These are phyloP conservation scores for Crax fasciolata DNA, from an alignment of 2,797 vertebrate species.

Conservation along the genomic window DNA sequence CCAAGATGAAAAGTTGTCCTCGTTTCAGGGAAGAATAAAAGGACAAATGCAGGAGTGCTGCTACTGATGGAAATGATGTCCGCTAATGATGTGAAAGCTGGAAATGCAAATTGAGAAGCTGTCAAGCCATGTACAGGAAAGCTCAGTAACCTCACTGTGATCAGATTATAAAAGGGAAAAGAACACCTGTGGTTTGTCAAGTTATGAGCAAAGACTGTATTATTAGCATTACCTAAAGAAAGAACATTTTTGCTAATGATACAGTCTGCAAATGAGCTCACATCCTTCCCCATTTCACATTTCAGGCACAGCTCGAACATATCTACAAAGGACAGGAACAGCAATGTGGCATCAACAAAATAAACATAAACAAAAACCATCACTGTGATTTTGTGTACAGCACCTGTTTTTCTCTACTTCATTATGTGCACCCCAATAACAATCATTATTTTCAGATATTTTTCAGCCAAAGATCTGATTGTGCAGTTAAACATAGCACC, in stretches of 20 bases:
- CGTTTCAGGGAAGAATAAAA: conserved; percentile 16
- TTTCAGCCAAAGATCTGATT: background rate
- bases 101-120: conserved; percentile 14
- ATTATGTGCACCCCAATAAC: background rate
- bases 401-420: conserved; percentile 3
- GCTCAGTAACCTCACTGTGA: background rate
- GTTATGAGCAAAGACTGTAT: background rate
- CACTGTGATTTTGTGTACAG: background rate
- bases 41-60: background rate
- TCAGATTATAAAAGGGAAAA: background rate
- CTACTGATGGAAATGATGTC: background rate
- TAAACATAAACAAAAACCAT: background rate
- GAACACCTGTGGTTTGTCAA: background rate
- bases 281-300: background rate
- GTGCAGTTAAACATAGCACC: background rate
- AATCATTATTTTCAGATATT: background rate
- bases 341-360: background rate
- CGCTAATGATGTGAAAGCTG: background rate
- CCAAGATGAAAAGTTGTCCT: conserved; percentile 13
- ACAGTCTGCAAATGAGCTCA: background rate
- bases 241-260: background rate
- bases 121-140: background rate
- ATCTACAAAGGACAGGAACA: background rate
- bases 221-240: background rate
- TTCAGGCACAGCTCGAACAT: background rate